phyloP scores from a whole-genome alignment of 2,888 invertebrate genomes.

The Pheosia tremula region DNA sequence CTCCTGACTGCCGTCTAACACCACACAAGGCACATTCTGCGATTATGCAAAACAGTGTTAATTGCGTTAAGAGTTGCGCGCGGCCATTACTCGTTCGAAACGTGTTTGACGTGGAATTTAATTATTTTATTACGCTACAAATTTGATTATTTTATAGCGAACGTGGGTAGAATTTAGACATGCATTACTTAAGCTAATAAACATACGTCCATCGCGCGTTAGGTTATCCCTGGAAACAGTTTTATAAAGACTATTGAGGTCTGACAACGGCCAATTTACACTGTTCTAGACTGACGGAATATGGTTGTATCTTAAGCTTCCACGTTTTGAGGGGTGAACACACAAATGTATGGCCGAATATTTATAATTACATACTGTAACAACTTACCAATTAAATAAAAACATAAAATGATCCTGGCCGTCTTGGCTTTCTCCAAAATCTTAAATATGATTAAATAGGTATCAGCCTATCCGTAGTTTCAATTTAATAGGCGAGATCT shows the following conservation, averaged over 20 bases:
- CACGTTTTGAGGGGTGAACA: too few relatives aligned
- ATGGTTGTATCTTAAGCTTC: too few relatives aligned
- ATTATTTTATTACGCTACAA: constrained; percentile 73
- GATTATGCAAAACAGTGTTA: constrained; percentile 76
- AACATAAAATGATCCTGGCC: too few relatives aligned
- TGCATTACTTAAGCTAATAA: background rate
- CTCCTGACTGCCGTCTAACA: constrained; percentile 30
- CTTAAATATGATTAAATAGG: background rate
- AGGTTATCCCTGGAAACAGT: too few relatives aligned
- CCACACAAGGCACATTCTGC: constrained; percentile 48
- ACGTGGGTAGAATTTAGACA: constrained; percentile 9
- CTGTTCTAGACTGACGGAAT: too few relatives aligned
- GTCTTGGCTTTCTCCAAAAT: too few relatives aligned
- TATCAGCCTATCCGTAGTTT: background rate
- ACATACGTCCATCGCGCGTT: too few relatives aligned
- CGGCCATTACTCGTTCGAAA: constrained; percentile 62
- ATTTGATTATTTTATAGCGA: constrained; percentile 66
- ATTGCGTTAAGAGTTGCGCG: constrained; percentile 62
- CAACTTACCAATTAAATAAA: too few relatives aligned
- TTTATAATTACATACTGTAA: too few relatives aligned
- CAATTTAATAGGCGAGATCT: background rate
- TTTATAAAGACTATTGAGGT: too few relatives aligned
- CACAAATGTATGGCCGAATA: too few relatives aligned
- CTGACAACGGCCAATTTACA: too few relatives aligned
- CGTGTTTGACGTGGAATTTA: constrained; percentile 77